Percentiles rank a stretch among this genome's conserved stretches.
phyloP scores from a whole-genome alignment of 1,140 invertebrate species.

The Ceratosolen solmsi region DNA sequence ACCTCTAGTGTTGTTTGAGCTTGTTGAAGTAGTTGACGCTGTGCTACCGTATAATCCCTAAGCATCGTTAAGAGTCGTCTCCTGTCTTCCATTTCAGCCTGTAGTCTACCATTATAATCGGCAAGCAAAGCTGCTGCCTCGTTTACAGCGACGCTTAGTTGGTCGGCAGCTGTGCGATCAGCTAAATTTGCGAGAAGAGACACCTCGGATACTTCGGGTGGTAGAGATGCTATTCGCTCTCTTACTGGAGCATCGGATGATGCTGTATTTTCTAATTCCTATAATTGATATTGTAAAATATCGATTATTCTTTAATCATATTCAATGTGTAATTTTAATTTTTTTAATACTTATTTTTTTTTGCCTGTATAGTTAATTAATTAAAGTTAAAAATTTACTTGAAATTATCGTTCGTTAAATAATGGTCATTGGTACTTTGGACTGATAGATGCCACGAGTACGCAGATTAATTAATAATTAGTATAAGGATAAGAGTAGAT shows the following conservation, averaged over 20 bases:
- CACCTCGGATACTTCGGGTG: slow-evolving; percentile 95
- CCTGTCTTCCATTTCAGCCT: slow-evolving; percentile 90
- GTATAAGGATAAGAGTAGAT: neutral
- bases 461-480: no score
- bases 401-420: no score
- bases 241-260: slow-evolving; percentile 93
- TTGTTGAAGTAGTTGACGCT: slow-evolving; percentile 87
- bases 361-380: no score
- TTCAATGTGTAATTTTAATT: no score
- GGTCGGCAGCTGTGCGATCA: slow-evolving; percentile 83
- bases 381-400: no score
- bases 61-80: slow-evolving; percentile 89
- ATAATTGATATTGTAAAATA: slow-evolving; percentile 65
- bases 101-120: slow-evolving; percentile 90
- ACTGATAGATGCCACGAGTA: no score
- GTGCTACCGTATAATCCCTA: slow-evolving; percentile 87
- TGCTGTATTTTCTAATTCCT: slow-evolving; percentile 93
- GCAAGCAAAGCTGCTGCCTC: slow-evolving; percentile 88
- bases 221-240: slow-evolving; percentile 93
- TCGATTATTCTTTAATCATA: no score
- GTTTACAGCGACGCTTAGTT: slow-evolving; percentile 84
- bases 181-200: slow-evolving; percentile 85
- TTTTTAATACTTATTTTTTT: no score
- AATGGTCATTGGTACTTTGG: no score
- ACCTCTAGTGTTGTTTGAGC: slow-evolving; percentile 91